A percentile compares a stretch with the other conserved stretches of the same genome.
These are phyloP conservation scores for Drosophila algonquin DNA, from an alignment of 2,888 invertebrate species.

Conservation along the genomic window DNA sequence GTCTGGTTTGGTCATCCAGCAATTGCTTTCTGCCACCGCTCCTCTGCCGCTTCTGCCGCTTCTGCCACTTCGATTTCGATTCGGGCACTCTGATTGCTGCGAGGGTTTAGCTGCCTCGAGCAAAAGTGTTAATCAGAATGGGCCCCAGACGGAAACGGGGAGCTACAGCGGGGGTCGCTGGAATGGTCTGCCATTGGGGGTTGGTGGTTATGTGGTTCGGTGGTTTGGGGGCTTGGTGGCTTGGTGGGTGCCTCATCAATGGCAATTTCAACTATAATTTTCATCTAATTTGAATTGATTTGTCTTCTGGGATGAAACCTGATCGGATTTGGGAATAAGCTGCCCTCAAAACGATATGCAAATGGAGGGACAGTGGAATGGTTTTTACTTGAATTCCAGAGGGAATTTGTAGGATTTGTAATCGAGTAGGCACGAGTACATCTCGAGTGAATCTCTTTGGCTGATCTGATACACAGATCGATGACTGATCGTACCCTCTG, in stretches of 20 bases:
- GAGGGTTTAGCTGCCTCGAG: no score
- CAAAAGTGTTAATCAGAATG: slow-evolving; percentile 36
- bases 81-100: slow-evolving; percentile 4
- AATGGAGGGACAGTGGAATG: neutral
- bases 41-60: no score
- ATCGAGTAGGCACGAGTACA: no score
- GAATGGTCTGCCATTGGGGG: no score
- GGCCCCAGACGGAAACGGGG: neutral
- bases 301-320: slow-evolving; percentile 33
- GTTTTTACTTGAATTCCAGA: no score
- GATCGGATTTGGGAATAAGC: slow-evolving; percentile 38
- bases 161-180: no score
- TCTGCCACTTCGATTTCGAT: slow-evolving; percentile 3
- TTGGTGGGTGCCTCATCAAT: neutral
- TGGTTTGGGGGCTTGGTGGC: no score
- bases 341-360: neutral
- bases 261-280: slow-evolving; percentile 44
- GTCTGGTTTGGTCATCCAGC: slow-evolving; percentile 42
- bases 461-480: no score
- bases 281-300: slow-evolving; percentile 47
- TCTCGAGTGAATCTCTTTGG: no score
- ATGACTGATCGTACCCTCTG: no score
- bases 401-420: no score
- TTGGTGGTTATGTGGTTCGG: no score
- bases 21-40: slow-evolving; percentile 1